Evolutionary conservation across 2,888 invertebrate genomes (phyloP).

Genomic region (Tineola bisselliella): DNA sequence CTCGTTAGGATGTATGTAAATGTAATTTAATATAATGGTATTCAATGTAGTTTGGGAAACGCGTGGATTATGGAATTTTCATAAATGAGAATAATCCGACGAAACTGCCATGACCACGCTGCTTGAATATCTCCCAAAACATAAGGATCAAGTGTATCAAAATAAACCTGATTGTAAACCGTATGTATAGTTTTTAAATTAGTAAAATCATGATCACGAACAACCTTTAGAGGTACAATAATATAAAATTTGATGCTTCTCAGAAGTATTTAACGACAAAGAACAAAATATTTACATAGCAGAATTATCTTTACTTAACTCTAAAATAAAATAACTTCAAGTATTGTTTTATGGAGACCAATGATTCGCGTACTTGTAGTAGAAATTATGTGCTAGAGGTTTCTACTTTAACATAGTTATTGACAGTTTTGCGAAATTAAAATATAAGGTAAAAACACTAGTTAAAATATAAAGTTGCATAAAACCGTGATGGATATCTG

Average conservation of each 20-base stretch:
- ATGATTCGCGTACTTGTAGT: background rate
- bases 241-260: too few relatives aligned
- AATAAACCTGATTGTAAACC: too few relatives aligned
- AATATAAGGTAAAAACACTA: background rate
- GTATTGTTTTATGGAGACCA: background rate
- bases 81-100: background rate
- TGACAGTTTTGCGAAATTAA: background rate
- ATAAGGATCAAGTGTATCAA: too few relatives aligned
- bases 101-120: too few relatives aligned
- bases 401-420: background rate
- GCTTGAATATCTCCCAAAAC: too few relatives aligned
- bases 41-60: background rate
- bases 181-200: too few relatives aligned
- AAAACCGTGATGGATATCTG: background rate
- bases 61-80: background rate
- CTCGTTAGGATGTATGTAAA: background rate
- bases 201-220: too few relatives aligned
- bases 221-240: too few relatives aligned
- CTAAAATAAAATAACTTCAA: too few relatives aligned
- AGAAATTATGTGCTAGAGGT: background rate
- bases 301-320: too few relatives aligned
- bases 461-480: background rate
- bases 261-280: too few relatives aligned
- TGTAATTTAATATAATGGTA: background rate
- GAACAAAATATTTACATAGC: too few relatives aligned